These are phyloP conservation scores for Porites divaricata DNA, from an alignment of 92 coral and sea anemone genomes.

Conservation along the genomic window DNA sequence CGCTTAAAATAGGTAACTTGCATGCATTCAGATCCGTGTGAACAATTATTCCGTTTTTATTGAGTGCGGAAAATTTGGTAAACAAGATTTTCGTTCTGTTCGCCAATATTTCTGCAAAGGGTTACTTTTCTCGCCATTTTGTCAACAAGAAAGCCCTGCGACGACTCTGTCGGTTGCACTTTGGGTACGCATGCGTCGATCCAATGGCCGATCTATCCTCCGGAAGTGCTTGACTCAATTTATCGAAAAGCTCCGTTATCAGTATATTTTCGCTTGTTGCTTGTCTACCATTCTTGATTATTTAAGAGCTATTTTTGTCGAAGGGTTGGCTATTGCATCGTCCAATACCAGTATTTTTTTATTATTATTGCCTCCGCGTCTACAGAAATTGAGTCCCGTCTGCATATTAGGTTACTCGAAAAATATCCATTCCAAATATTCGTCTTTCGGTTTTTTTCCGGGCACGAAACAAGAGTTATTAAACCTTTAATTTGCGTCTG, in stretches of 20 bases:
- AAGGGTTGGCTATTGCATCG: background rate
- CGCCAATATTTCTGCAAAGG: too few relatives aligned
- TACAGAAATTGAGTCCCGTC: background rate
- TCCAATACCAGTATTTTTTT: background rate
- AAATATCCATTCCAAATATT: constrained; percentile 35
- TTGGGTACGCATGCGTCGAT: background rate
- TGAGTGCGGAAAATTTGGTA: too few relatives aligned
- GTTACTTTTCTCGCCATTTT: background rate
- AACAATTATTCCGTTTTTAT: too few relatives aligned
- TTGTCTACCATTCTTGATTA: background rate
- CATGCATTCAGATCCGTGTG: too few relatives aligned
- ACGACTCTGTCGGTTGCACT: background rate
- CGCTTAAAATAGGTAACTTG: too few relatives aligned
- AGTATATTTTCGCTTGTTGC: background rate
- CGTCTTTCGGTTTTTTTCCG: constrained; percentile 23
- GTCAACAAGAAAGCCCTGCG: background rate
- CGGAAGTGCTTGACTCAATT: constrained; percentile 3
- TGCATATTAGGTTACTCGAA: background rate
- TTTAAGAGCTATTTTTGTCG: constrained; percentile 6
- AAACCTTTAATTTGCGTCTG: background rate
- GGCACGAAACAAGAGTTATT: constrained; percentile 1
- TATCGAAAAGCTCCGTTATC: background rate
- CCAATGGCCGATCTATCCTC: background rate
- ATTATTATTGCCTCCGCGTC: background rate
- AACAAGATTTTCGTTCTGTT: too few relatives aligned